Evolutionary conservation across 2,888 invertebrate genomes (phyloP), one percentile per base, ranked within the genome.

Genomic region (Ligdia adustata): DNA sequence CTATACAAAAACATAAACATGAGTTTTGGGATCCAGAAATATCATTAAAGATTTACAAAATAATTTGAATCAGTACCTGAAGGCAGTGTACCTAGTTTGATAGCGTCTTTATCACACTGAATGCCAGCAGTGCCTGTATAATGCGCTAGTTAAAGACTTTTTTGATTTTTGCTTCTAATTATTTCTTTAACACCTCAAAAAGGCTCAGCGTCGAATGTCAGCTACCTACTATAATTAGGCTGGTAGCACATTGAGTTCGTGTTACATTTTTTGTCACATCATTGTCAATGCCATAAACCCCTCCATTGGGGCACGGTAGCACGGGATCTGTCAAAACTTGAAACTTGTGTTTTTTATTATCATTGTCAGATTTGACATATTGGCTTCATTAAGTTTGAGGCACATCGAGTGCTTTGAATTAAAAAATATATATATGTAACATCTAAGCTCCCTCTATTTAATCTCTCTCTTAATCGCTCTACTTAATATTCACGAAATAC

Each of bases 211-310:
- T 55, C 46, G 33, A 29, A 33, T 39, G 42, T 43, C 57, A 44
- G 40, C 51, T 46, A 38, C 33, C 35, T 37, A 48, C 42, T 40
- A 48, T 55, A 46, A 52, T 59, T 51, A 55, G 48, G 56, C 33
- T 34, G 41, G 56, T 48, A 47, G 56, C 56, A 55, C 49, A 52
- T 31, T 29, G 55, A 42, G 49, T 28, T 34, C 48, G 31, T 41
- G 43, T 54, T 54, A 49, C 50, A 45, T 45, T 58, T 60, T 59
- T 57, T 59, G 52, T 72, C 57, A 60, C 51, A 29, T 57, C 51
- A 49, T 49, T 62, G 45, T 52, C 59, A 50, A 46, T 52, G 58
- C 57, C 61, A 62, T 64, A 62, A 61, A 64, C 54, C 57, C 58
- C 49, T 49, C 38, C 35, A 22, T 6, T 27, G 27, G 34, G 18